A percentile compares a stretch with the other conserved stretches of the same genome.
Evolutionary conservation across 1,140 invertebrate genomes (phyloP).

Genomic region (Ctenoplectra terminalis): DNA sequence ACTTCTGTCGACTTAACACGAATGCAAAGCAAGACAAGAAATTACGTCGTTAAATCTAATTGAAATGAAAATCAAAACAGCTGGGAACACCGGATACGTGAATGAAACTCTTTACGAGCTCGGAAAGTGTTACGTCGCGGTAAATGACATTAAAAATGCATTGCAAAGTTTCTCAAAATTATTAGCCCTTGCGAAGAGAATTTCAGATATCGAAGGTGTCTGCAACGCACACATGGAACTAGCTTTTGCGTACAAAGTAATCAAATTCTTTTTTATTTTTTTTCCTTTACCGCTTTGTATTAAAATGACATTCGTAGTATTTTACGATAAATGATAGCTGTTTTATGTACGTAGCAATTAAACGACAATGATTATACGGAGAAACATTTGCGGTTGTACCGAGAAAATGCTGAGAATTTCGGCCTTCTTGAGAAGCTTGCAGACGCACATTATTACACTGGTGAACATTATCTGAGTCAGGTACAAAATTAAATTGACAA

Average conservation of each 20-base stretch:
- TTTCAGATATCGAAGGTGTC: constrained; percentile 57
- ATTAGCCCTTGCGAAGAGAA: constrained; percentile 57
- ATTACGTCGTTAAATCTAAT: background rate
- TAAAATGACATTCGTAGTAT: too few relatives aligned
- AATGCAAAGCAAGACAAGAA: background rate
- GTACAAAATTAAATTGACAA: constrained; percentile 30
- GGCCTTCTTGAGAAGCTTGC: constrained; percentile 63
- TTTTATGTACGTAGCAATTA: constrained; percentile 51
- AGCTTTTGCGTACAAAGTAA: constrained; percentile 69
- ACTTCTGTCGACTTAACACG: background rate
- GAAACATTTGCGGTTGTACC: constrained; percentile 59
- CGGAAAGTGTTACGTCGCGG: constrained; percentile 57
- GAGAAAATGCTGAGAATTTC: constrained; percentile 57
- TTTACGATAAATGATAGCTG: background rate
- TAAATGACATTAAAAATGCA: constrained; percentile 48
- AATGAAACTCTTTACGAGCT: constrained; percentile 63
- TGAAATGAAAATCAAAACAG: constrained; percentile 45
- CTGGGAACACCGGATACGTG: constrained; percentile 54
- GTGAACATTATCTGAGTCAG: constrained; percentile 67
- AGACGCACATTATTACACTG: constrained; percentile 67
- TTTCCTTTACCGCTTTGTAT: background rate
- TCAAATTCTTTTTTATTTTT: background rate
- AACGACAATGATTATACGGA: constrained; percentile 54
- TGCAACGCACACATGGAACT: constrained; percentile 69
- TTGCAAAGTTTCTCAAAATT: constrained; percentile 63